Evolutionary conservation across 2,888 invertebrate species (phyloP), one percentile per base, ranked within the genome.

Genomic region (Drosophila suboccidentalis): DNA sequence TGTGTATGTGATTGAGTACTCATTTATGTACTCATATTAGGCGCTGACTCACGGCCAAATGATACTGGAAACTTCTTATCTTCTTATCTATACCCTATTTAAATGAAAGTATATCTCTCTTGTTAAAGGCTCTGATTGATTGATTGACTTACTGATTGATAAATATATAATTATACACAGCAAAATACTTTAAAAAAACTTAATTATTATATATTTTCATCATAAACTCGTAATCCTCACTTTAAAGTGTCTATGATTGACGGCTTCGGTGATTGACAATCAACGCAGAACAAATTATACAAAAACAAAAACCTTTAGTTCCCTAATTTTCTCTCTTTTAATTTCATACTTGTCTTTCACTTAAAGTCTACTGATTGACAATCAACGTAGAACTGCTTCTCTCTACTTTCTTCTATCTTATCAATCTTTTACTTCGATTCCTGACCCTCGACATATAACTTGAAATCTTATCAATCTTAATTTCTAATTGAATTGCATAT

Each of bases 31-130:
- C 34, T 57, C 47, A 26, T 15, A 47, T 38, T 58, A 10, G 13
- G 22, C 47, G 10, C 32, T 60, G 59, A 50, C 50, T 59, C 39
- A 50, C 19, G 13, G 34, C 17, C 19, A 50, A 19, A 39, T 32
- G 50, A 49, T 39, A 47, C 34, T 29, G 19, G 17, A 29, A 39
- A 26, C 29, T 32, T 13, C 5, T 3, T 19, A 19, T 19, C 22
- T 22, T 22, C 22, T 22, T 26, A 22, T 47, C 11, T 46, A 38
- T 49, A 41, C 59, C 5, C 49, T 54, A 13, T 26, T 17, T 17
- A 38, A 38, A 34, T 13, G 3, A 9, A 34, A n/a, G 34, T 9
- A 38, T 51, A n/a, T 1, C 51, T n/a, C 10, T 15, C 4, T 10
- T 29, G 13, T 11, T 34, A 15, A 19, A 32, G 19, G 17, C 8